Percentiles rank a stretch among this genome's conserved stretches.
Conservation (phyloP, 2,888 invertebrate species). For the Alloplasta piceator region DNA sequence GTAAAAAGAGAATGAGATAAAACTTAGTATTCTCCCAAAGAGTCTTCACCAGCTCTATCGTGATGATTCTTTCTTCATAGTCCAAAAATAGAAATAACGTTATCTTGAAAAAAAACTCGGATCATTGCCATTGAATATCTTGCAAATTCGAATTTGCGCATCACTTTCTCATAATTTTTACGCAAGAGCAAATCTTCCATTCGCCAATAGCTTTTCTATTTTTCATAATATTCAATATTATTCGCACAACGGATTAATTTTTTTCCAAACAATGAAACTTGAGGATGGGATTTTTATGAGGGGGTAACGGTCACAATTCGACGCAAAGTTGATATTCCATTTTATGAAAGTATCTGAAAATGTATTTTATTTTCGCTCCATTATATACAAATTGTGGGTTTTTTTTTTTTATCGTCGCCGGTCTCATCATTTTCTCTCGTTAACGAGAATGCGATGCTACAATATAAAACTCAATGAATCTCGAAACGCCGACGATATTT, state of each 20-base stretch:
- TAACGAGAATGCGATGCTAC: background rate
- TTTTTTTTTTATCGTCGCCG: constrained; percentile 1
- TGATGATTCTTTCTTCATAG: too few species aligned
- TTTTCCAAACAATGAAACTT: background rate
- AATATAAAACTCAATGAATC: constrained; percentile 7
- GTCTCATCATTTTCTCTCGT: background rate
- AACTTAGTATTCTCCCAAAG: constrained; percentile 23
- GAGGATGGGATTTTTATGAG: background rate
- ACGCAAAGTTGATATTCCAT: constrained; percentile 7
- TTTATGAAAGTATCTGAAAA: constrained; percentile 41
- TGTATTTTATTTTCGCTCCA: constrained; percentile 15
- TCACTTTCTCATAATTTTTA: too few species aligned
- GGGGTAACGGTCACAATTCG: background rate
- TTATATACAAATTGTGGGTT: constrained; percentile 27
- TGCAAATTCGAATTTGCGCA: too few species aligned
- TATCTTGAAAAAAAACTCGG: too few species aligned
- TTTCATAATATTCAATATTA: too few species aligned
- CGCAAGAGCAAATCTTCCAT: too few species aligned
- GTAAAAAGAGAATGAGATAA: background rate
- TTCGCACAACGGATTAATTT: too few species aligned
- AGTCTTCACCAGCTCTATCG: background rate
- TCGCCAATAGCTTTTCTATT: too few species aligned
- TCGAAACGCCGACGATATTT: background rate
- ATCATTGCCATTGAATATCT: too few species aligned
- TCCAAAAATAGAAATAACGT: too few species aligned